These are phyloP conservation scores for Penaeus chinensis DNA, from an alignment of 1,140 invertebrate genomes.

Conservation along the genomic window DNA sequence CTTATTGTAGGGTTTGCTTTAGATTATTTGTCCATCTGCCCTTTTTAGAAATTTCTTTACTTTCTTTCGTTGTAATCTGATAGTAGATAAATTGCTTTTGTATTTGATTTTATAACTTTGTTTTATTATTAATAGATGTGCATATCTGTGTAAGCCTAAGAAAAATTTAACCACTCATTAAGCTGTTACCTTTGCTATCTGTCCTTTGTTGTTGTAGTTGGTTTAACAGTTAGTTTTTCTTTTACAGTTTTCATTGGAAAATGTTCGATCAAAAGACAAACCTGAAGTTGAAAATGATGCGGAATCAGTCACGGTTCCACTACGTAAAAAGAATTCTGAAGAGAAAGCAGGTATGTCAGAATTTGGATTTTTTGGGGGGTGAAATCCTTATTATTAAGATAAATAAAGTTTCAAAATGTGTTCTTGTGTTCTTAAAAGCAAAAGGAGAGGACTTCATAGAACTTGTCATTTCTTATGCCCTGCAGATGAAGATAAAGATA, in stretches of 20 bases:
- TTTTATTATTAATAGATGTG: too few relatives aligned
- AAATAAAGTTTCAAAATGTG: too few relatives aligned
- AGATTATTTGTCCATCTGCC: too few relatives aligned
- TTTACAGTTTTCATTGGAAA: constrained; percentile 64
- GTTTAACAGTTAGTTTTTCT: constrained; percentile 3
- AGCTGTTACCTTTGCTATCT: neutral
- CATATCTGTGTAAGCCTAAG: too few relatives aligned
- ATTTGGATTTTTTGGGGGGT: too few relatives aligned
- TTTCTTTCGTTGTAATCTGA: too few relatives aligned
- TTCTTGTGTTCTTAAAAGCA: neutral
- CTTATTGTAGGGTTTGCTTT: too few relatives aligned
- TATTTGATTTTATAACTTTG: too few relatives aligned
- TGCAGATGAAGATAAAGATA: constrained; percentile 65
- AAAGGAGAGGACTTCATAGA: neutral
- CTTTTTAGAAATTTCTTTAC: too few relatives aligned
- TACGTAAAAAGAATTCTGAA: constrained; percentile 54
- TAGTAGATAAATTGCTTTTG: too few relatives aligned
- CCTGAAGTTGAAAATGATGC: constrained; percentile 25
- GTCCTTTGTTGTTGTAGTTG: neutral
- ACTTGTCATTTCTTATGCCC: constrained; percentile 22
- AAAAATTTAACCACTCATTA: too few relatives aligned
- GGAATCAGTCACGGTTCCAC: constrained; percentile 53
- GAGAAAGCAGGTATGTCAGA: constrained; percentile 36
- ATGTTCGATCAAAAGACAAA: constrained; percentile 63
- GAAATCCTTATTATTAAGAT: too few relatives aligned